Base-by-base conservation (phyloP, 2,113 vertebrate genomes). In the Cariama cristata region DNA sequence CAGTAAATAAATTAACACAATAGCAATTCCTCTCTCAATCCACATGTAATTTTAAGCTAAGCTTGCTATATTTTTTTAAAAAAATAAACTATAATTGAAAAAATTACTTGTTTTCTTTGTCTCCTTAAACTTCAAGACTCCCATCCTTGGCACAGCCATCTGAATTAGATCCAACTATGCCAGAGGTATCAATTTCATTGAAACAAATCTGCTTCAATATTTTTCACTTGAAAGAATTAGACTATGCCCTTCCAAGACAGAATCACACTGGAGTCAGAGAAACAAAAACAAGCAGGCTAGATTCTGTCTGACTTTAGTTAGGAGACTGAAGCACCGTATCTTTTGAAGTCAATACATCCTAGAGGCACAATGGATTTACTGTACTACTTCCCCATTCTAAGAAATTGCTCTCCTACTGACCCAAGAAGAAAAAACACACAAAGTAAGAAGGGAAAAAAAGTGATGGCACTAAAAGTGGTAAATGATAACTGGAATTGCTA, bases 361-460 rank as follows among this genome's bases (percentile, higher is more conserved):
- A 84, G 62, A 95, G 86, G 86, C 92, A 96, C 94, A 95, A 91
- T 72, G 76, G 79, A 92, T 95, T 95, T 95, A 97, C 72, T 97
- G 95, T 97, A 71, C 95, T 94, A 72, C 80, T 69, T 53, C 27
- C 9, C 53, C 8, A 1, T 59, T 77, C 63, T 88, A 88, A 84
- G 67, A 92, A 93, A 77, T 22, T 45, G 64, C 35, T 96, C 75
- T 90, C 44, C 64, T 80, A 62, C 79, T 87, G 86, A 93, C 49
- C 52, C 56, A 67, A 56, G 30, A 92, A 30, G 80, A 74, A 93
- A 93, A 94, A 96, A 32, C 26, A 77, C 33, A 66, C 5, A 19
- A 58, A 76, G 20, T 13, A 44, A 56, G 1, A 63, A 75, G 12
- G 27, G 14, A 20, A 19, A 81, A 81, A 85, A 88, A 68, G 12